Percentiles rank a stretch among this genome's conserved stretches.
Evolutionary conservation across 2,113 vertebrate genomes (phyloP).

Genomic region (Trochalopteron elliotii): DNA sequence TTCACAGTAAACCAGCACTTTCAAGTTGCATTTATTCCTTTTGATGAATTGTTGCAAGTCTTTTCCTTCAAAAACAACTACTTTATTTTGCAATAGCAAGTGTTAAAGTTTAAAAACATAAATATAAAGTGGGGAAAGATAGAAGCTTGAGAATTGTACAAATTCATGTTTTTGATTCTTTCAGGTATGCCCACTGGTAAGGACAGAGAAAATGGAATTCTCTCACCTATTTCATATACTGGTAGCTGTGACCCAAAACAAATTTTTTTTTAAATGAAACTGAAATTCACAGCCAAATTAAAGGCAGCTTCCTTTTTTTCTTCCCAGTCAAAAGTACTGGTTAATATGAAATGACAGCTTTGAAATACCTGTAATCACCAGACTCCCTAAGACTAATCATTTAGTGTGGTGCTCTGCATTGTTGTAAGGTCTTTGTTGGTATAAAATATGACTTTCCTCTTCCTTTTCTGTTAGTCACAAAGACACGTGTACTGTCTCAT

Average conservation of each 20-base stretch:
- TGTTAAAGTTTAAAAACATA: background rate
- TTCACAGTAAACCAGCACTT: background rate
- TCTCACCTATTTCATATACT: background rate
- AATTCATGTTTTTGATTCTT: background rate
- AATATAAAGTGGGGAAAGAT: background rate
- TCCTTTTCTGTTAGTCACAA: background rate
- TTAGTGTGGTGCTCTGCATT: background rate
- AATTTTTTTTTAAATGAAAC: background rate
- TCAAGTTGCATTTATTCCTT: background rate
- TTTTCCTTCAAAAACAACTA: background rate
- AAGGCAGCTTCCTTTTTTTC: background rate
- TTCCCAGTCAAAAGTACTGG: background rate
- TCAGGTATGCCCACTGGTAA: background rate
- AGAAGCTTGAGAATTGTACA: fast-evolving
- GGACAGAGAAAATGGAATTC: background rate
- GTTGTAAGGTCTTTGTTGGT: background rate
- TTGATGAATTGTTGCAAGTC: background rate
- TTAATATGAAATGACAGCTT: background rate
- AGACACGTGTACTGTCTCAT: background rate
- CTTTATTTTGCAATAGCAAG: background rate
- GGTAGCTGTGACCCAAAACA: background rate
- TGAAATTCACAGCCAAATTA: background rate
- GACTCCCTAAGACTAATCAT: background rate
- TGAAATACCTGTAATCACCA: background rate
- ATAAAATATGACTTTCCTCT: background rate